A percentile compares a stretch with the other conserved stretches of the same genome.
phyloP scores from a whole-genome alignment of 1,140 invertebrate species.

The Hycleus phaleratus region DNA sequence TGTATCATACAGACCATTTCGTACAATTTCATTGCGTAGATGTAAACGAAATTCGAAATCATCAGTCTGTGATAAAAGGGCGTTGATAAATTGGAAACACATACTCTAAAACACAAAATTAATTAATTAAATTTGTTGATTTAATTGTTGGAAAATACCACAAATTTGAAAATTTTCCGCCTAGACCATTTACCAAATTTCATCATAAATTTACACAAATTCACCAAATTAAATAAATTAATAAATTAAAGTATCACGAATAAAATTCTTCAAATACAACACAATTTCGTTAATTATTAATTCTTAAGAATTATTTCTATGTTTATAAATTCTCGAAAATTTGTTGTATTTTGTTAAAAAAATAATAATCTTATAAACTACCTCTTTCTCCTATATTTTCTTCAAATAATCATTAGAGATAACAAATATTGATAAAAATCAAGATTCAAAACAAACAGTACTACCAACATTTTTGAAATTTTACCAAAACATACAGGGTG shows the following conservation, averaged over 20 bases:
- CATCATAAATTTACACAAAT: not conserved
- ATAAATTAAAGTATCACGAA: not conserved
- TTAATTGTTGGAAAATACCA: constrained; percentile 16
- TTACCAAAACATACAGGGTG: too few relatives aligned
- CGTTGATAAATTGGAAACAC: constrained; percentile 89
- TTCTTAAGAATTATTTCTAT: too few relatives aligned
- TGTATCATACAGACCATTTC: constrained; percentile 79
- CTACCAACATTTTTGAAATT: too few relatives aligned
- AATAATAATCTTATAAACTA: too few relatives aligned
- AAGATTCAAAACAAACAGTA: too few relatives aligned
- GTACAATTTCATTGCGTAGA: constrained; percentile 91
- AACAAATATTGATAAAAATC: too few relatives aligned
- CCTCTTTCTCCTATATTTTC: too few relatives aligned
- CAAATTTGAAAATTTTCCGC: constrained; percentile 19
- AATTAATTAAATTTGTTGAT: not conserved
- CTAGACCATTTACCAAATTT: constrained; percentile 18
- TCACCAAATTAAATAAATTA: not conserved
- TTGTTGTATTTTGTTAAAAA: too few relatives aligned
- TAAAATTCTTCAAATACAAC: not conserved
- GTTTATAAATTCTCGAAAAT: too few relatives aligned
- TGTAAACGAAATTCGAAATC: constrained; percentile 92
- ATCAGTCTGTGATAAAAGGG: constrained; percentile 82
- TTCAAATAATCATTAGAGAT: too few relatives aligned
- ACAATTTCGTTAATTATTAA: too few relatives aligned
- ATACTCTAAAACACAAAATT: constrained; percentile 49